Percentiles rank a stretch among this genome's conserved stretches.
Conservation (phyloP, 2,113 vertebrate species). For the Ochotona princeps region DNA sequence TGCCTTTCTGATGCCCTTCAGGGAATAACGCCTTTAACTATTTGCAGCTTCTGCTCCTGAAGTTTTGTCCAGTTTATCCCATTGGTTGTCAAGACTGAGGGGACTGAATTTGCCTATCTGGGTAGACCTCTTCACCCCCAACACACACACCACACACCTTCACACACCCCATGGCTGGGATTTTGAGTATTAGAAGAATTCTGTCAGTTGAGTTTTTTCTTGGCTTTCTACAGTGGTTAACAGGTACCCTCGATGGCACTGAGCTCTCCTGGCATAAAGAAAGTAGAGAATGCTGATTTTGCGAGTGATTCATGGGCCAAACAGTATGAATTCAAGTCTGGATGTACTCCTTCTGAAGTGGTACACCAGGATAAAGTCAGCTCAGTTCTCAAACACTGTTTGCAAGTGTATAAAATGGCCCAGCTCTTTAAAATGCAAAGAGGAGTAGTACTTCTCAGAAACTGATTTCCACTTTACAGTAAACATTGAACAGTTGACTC, state of each 20-base stretch:
- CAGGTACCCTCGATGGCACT: neutral
- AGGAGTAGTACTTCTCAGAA: neutral
- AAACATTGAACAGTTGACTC: neutral
- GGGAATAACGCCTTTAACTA: constrained; percentile 63
- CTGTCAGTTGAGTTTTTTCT: constrained; percentile 39
- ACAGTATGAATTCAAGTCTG: neutral
- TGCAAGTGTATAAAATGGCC: neutral
- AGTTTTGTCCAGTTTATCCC: constrained; percentile 28
- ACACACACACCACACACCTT: fast-evolving
- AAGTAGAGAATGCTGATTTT: neutral
- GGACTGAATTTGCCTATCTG: neutral
- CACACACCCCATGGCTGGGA: too few species aligned
- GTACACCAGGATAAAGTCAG: neutral
- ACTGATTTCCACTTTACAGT: neutral
- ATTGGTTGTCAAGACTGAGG: neutral
- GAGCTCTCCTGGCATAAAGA: neutral
- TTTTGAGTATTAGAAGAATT: neutral
- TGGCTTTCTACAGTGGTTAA: constrained; percentile 17
- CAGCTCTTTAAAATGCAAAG: neutral
- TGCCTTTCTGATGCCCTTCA: constrained; percentile 75
- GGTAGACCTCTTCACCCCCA: too few species aligned
- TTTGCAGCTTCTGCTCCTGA: constrained; percentile 40
- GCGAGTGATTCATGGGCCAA: neutral
- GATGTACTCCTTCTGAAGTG: neutral
- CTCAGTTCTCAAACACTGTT: neutral